Conservation (phyloP, 1,140 invertebrate genomes). For the Aphelenchoides avenae region DNA sequence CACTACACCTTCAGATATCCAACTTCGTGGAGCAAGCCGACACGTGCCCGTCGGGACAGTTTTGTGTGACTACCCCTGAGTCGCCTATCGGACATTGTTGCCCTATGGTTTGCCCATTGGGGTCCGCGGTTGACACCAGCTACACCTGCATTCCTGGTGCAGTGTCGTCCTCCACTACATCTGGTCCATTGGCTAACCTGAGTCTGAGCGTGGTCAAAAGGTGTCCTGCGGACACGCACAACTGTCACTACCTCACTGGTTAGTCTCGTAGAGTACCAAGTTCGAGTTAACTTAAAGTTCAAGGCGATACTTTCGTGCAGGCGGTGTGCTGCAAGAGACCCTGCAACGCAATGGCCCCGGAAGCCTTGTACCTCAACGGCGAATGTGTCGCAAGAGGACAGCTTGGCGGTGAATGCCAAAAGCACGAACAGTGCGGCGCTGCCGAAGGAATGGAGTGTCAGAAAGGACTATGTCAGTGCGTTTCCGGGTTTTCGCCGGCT, state of each 20-base stretch:
- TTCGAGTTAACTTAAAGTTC: conserved; percentile 1
- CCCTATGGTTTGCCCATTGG: conserved; percentile 52
- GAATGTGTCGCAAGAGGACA: conserved; percentile 57
- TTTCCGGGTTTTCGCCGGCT: conserved; percentile 42
- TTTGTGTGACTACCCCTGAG: conserved; percentile 46
- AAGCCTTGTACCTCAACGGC: conserved; percentile 56
- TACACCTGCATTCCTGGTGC: conserved; percentile 37
- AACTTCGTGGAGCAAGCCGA: conserved; percentile 50
- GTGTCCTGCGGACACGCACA: too few relatives aligned
- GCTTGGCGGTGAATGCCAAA: conserved; percentile 46
- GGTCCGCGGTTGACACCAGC: conserved; percentile 28
- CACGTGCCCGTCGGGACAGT: conserved; percentile 47
- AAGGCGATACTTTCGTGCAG: conserved; percentile 41
- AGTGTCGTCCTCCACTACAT: conserved; percentile 2
- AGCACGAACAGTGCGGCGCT: conserved; percentile 56
- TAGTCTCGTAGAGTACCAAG: too few relatives aligned
- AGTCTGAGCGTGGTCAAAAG: too few relatives aligned
- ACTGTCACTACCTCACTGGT: too few relatives aligned
- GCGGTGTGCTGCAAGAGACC: conserved; percentile 58
- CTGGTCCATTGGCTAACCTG: conserved; percentile 2
- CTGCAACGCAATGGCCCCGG: conserved; percentile 57
- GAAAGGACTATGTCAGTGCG: conserved; percentile 54
- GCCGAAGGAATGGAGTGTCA: conserved; percentile 57
- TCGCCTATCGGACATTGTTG: conserved; percentile 58
- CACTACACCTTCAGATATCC: conserved; percentile 34